Evolutionary conservation across 2,113 vertebrate genomes (phyloP), one percentile per base, ranked within the genome.

Genomic region (Scomber japonicus): DNA sequence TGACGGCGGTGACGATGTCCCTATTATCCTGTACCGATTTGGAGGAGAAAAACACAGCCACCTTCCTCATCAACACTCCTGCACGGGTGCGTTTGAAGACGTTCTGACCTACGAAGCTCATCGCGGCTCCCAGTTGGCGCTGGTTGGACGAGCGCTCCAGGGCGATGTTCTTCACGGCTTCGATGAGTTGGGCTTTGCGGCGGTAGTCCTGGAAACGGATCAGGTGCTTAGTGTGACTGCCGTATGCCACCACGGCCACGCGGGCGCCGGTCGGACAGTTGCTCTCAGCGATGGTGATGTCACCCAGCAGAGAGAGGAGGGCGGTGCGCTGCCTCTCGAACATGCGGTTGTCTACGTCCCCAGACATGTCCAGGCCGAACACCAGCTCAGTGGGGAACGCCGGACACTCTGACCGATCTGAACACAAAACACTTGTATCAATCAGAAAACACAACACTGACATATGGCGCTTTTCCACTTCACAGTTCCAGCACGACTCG

Each of bases 291-390:
- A 98, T 91, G 76, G 91, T 77, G 15, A 97, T 16, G 8, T 82
- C 89, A 46, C 94, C 90, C 88, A 99, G 80, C 86, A 98, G 78
- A 16, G 90, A 84, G 0, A 91, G 71, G 30, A 96, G 85, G 40
- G 92, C 91, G 4, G 62, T 75, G 27, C 93, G 96, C 95, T 97
- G 97, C 68, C 90, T 92, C 86, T 95, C 93, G 46, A 99, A 21
- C 21, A 21, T 21, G 21, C 21, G 21, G 21, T 21, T 21, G 21
- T 21, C 21, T 21, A 21, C 21, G 1, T 21, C 21, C 21, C 21
- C 21, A 21, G 96, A 97, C 95, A 96, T 95, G 85, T 98, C 97
- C 40, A 98, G 88, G 46, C 93, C 96, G 17, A 99, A 95, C 24
- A 96, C 96, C 89, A 97, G 91, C 89, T 98, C 96, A 0, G 96